A percentile compares a stretch with the other conserved stretches of the same genome.
Evolutionary conservation across 2,113 vertebrate species (phyloP).

Genomic region (Sphaerodactylus townsendi): DNA sequence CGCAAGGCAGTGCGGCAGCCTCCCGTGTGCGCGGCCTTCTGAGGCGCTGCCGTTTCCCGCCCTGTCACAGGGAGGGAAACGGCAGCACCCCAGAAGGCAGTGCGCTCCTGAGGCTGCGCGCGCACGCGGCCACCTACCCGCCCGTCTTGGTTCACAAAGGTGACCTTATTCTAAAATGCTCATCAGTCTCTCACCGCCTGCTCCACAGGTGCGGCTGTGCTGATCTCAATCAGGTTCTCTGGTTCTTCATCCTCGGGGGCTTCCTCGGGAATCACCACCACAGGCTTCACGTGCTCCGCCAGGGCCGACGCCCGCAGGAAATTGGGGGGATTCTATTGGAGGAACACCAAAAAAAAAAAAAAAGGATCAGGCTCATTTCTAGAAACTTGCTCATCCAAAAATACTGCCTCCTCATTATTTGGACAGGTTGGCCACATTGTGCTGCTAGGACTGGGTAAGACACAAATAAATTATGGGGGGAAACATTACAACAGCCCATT

Average conservation of each 20-base stretch:
- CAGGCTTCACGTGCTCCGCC: constrained; percentile 93
- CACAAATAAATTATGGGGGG: too few relatives aligned
- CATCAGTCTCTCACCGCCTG: constrained; percentile 54
- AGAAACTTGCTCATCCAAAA: neutral
- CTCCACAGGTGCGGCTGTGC: constrained; percentile 64
- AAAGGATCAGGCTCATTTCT: neutral
- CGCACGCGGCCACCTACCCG: too few relatives aligned
- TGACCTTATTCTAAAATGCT: too few relatives aligned
- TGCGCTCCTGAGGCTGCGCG: too few relatives aligned
- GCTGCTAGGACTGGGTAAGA: neutral
- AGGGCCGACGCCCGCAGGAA: constrained; percentile 92
- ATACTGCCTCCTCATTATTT: neutral
- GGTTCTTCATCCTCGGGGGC: constrained; percentile 89
- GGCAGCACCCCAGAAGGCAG: too few relatives aligned
- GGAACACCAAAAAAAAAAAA: neutral
- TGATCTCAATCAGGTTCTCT: constrained; percentile 89
- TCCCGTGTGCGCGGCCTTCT: too few relatives aligned
- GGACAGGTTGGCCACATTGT: neutral
- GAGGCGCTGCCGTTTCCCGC: too few relatives aligned
- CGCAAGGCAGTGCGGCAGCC: too few relatives aligned
- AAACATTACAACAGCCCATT: too few relatives aligned
- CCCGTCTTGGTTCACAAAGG: too few relatives aligned
- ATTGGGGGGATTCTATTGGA: constrained; percentile 83
- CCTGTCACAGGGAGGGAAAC: too few relatives aligned
- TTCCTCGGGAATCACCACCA: constrained; percentile 92